Evolutionary conservation across 2,797 vertebrate species (phyloP), one percentile per base, ranked within the genome.

Genomic region (Melanotaenia maccullochi): DNA sequence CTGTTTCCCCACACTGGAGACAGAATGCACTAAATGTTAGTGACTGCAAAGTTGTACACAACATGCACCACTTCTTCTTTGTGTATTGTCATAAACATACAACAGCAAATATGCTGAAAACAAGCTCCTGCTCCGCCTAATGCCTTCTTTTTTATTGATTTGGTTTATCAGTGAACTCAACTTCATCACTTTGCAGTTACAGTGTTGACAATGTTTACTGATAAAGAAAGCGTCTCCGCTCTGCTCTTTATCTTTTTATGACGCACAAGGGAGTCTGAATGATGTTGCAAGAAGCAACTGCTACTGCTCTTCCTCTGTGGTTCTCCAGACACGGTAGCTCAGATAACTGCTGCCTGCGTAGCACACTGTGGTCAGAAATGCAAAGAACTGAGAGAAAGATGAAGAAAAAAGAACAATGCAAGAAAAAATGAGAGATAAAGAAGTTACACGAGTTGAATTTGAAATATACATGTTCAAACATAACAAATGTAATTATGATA

Each of bases 311-410:
- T 89, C 89, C 33, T 86, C 72, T 74, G 90, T 85, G 82, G 93
- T 93, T 89, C 82, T 93, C 97, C 97, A 97, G 32, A 92, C 93
- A 77, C 87, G 85, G 87, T 96, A 96, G 90, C 95, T 96, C 87
- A 97, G 93, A 79, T 93, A 97, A 0, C 94, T 92, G 87, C 96
- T 97, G 85, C 93, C 94, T 82, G 95, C 93, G 16, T 98, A 97
- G 92, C 95, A 97, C 85, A 94, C 89, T 60, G 96, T 94, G 78
- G 95, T 96, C 87, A 94, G 75, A 75, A 87, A 93, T 18, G 92
- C 87, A 85, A 91, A 93, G 81, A 93, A 90, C 94, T 94, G 84
- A 61, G 18, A 67, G 40, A 33, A 25, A 28, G 42, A 44, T 30
- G 12, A 62, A 36, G 4, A 3, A 9, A n/a, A 9, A 28, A 51